Conservation (phyloP, 2,797 vertebrate species). For the Sebastes miniatus region DNA sequence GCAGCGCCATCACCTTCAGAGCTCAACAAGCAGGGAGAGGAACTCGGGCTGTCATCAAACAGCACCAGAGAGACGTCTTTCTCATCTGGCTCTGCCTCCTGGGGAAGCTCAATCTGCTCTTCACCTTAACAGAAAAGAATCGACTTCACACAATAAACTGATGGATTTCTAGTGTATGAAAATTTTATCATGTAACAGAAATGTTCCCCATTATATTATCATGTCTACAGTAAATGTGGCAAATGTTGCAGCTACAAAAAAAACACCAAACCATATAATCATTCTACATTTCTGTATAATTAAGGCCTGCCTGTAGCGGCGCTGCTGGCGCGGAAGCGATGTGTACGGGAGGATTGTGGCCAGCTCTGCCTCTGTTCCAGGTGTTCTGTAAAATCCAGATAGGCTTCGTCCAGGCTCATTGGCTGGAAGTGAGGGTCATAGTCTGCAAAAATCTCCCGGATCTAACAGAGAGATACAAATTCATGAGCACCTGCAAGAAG, state of each 20-base stretch:
- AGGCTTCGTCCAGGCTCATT: conserved; percentile 97
- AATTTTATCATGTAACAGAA: background rate
- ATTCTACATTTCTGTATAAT: conserved; percentile 4
- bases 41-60: conserved; percentile 87
- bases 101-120: conserved; percentile 12
- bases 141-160: background rate
- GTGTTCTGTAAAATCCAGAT: conserved; percentile 94
- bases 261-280: background rate
- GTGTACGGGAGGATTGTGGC: conserved; percentile 87
- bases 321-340: conserved; percentile 61
- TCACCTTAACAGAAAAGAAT: conserved; percentile 46
- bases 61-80: conserved; percentile 85
- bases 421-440: conserved; percentile 94
- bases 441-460: conserved; percentile 90
- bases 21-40: conserved; percentile 40
- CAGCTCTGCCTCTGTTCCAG: conserved; percentile 88
- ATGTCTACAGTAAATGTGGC: background rate
- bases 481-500: background rate
- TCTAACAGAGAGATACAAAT: conserved; percentile 75
- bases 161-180: background rate
- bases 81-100: conserved; percentile 25
- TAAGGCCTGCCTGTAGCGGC: conserved; percentile 47
- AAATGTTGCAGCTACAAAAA: background rate
- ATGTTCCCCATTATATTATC: background rate
- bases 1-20: conserved; percentile 6